phyloP scores from a whole-genome alignment of 2,113 vertebrate species.

The Gopherus evgoodei region DNA sequence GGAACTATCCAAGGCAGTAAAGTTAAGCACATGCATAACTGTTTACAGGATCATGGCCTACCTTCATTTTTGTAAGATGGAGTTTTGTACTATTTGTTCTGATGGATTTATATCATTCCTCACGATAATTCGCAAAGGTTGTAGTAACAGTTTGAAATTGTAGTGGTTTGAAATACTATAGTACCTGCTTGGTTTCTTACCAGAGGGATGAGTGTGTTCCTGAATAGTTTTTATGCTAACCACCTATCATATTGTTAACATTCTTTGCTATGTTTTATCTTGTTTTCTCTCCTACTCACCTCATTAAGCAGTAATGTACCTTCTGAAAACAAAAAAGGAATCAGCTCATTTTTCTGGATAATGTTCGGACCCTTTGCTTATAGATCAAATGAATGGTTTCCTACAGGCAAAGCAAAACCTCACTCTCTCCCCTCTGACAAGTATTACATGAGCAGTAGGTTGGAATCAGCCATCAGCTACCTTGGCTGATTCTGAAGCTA shows the following conservation, averaged over 20 bases:
- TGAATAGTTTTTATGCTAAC: neutral
- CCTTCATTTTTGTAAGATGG: constrained; percentile 29
- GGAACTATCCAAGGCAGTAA: constrained; percentile 47
- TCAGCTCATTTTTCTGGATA: constrained; percentile 17
- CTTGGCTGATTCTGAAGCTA: neutral
- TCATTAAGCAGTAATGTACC: neutral
- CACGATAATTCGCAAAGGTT: neutral
- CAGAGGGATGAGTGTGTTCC: neutral
- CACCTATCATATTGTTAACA: too few relatives aligned
- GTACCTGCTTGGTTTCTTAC: neutral
- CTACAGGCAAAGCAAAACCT: constrained; percentile 22
- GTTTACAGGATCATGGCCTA: constrained; percentile 57
- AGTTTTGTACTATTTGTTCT: constrained; percentile 2
- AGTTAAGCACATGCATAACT: constrained; percentile 63
- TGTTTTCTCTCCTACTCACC: neutral
- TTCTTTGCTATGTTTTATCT: neutral
- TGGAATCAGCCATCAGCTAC: neutral
- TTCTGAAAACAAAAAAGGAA: constrained; percentile 48
- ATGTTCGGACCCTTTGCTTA: neutral
- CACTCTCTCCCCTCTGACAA: constrained; percentile 28
- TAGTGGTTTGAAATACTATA: neutral
- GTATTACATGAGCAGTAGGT: constrained; percentile 24
- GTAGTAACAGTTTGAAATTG: neutral
- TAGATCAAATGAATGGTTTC: constrained; percentile 28
- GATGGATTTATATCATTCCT: neutral